Conservation (phyloP, 2,888 invertebrate genomes). For the Apodemia mormo region DNA sequence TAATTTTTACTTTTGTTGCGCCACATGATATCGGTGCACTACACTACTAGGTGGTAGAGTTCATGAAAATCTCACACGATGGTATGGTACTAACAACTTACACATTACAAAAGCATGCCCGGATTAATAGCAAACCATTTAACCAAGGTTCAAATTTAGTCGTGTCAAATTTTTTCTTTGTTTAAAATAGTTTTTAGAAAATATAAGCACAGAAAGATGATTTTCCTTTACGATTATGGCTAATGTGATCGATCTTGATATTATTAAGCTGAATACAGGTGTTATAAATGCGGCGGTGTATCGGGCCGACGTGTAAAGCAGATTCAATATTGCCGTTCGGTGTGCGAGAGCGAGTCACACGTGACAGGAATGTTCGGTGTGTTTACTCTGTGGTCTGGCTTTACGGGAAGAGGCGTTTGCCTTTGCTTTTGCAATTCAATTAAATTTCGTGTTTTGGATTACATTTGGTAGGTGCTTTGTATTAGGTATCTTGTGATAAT, state of each 20-base stretch:
- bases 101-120: too few relatives aligned
- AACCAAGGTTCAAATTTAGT: too few relatives aligned
- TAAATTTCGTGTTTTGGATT: constrained; percentile 8
- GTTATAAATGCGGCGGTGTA: constrained; percentile 4
- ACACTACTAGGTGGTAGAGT: too few relatives aligned
- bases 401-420: background rate
- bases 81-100: too few relatives aligned
- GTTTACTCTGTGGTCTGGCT: constrained; percentile 15
- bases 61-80: too few relatives aligned
- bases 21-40: too few relatives aligned
- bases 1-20: too few relatives aligned
- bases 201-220: background rate
- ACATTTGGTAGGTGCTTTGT: constrained; percentile 1
- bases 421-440: background rate
- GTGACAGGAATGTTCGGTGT: constrained; percentile 27
- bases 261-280: background rate
- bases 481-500: background rate
- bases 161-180: too few relatives aligned
- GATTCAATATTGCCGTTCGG: constrained; percentile 31
- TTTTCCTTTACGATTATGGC: constrained; percentile 2
- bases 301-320: constrained; percentile 11
- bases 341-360: constrained; percentile 26
- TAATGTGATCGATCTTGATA: background rate
- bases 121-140: too few relatives aligned
- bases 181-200: too few relatives aligned